Evolutionary conservation across 2,113 vertebrate species (phyloP), one percentile per base, ranked within the genome.

Genomic region (Colaptes auratus): DNA sequence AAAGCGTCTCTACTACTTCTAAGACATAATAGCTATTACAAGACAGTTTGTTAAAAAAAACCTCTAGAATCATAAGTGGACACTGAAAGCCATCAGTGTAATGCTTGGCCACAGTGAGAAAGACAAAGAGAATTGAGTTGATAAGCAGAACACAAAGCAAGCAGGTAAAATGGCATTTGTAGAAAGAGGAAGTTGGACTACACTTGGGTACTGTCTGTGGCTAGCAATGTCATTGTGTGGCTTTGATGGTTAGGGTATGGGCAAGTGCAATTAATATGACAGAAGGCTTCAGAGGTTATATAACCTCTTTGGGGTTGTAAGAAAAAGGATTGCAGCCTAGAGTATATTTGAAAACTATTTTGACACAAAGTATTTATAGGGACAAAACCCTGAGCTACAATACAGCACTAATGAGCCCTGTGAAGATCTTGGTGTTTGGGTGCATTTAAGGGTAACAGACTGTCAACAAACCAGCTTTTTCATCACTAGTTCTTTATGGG

Each of bases 351-450:
- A 35, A 95, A 96, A 92, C 16, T 61, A 55, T 94, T 88, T 89
- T 74, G 52, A 56, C 48, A 73, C 27, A 10, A 80, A 91, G 46
- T 89, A 77, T 65, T 53, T 81, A 85, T 67, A 76, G 70, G 53
- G 66, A 82, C 44, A 94, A 90, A 92, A 91, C 80, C 66, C 42
- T 77, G 82, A 80, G 71, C 60, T 84, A 59, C 94, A 74, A 95
- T 93, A 39, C 27, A 93, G 61, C 74, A 55, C 91, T 95, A 95
- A 96, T 86, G 92, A 96, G 91, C 70, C 75, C 6, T 81, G 90
- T 85, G 82, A 90, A 82, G 81, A 86, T 95, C 82, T 84, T 88
- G 80, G 73, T 94, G 93, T 95, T 97, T 96, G 94, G 90, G 94
- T 95, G 94, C 80, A 17, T 94, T 86, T 90, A 88, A 91, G 77